Percentiles rank a stretch among this genome's conserved stretches.
phyloP scores from a whole-genome alignment of 2,888 invertebrate genomes.

The Lepidochitona cinerea region DNA sequence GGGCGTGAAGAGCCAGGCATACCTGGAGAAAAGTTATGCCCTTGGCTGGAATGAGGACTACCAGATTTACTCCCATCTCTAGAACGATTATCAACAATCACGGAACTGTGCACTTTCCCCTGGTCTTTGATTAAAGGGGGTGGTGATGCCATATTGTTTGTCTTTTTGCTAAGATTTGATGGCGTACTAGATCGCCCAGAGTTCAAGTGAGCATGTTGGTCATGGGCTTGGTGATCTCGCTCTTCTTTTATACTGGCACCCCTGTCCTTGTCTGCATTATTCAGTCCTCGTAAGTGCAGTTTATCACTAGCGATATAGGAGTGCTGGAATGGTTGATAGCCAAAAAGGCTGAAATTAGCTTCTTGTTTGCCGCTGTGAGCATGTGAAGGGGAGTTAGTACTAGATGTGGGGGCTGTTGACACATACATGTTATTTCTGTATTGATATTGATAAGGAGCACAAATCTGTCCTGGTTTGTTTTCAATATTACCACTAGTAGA shows the following conservation, averaged over 20 bases:
- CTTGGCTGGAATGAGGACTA: constrained; percentile 10
- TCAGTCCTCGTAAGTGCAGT: constrained; percentile 59
- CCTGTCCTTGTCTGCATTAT: constrained; percentile 32
- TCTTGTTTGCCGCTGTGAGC: constrained; percentile 34
- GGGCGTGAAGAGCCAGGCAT: constrained; percentile 49
- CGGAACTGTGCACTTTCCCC: constrained; percentile 54
- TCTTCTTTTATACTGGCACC: constrained; percentile 46
- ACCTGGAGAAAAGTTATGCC: constrained; percentile 19
- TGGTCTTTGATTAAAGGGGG: constrained; percentile 57
- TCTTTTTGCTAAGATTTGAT: not conserved
- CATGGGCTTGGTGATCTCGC: constrained; percentile 21
- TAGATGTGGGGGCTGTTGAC: not conserved
- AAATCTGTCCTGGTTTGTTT: not conserved
- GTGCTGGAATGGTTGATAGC: constrained; percentile 69
- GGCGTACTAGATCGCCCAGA: not conserved
- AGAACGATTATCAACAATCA: constrained; percentile 62
- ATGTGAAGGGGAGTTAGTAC: not conserved
- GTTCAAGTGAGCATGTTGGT: constrained; percentile 10
- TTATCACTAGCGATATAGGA: constrained; percentile 68
- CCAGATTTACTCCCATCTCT: constrained; percentile 24
- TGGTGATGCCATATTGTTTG: not conserved
- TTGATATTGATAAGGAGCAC: not conserved
- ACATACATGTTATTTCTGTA: constrained; percentile 1
- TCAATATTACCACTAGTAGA: not conserved
- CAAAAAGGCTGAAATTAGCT: constrained; percentile 69